A percentile compares a stretch with the other conserved stretches of the same genome.
Evolutionary conservation across 2,797 vertebrate genomes (phyloP).

Genomic region (Sorex maritimensis): DNA sequence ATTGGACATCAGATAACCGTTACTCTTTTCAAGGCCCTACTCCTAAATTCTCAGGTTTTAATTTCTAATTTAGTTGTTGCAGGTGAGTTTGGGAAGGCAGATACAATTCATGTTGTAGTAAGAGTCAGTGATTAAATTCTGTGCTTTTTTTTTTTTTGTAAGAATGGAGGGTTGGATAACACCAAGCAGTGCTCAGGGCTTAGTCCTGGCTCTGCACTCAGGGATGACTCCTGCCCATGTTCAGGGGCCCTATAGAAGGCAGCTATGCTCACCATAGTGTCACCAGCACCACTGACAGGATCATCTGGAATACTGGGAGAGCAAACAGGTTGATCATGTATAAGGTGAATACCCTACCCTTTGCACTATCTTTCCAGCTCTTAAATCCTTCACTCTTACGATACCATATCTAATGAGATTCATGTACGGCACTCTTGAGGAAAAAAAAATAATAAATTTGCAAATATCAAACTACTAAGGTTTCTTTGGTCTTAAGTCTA

Average conservation of each 20-base stretch:
- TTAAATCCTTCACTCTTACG: no score
- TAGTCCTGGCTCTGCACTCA: no score
- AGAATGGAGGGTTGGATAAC: no score
- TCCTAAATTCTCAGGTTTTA: not conserved
- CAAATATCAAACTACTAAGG: not conserved
- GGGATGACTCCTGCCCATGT: no score
- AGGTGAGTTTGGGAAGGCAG: not conserved
- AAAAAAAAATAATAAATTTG: not conserved
- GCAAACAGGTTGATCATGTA: not conserved
- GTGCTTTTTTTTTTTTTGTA: no score
- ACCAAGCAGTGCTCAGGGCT: no score
- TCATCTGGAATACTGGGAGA: not conserved
- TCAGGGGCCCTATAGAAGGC: no score
- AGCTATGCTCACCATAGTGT: no score
- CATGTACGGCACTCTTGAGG: not conserved
- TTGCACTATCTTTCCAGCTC: no score
- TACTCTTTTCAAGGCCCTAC: not conserved
- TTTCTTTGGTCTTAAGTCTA: not conserved
- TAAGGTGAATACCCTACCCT: no score
- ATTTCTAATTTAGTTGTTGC: not conserved
- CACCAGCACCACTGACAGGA: no score
- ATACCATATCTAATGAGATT: not conserved
- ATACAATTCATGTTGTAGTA: not conserved
- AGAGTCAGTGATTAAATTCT: not conserved
- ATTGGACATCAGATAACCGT: not conserved